Evolutionary conservation across 2,888 invertebrate genomes (phyloP), one percentile per base, ranked within the genome.

Genomic region (Cepaea hortensis): DNA sequence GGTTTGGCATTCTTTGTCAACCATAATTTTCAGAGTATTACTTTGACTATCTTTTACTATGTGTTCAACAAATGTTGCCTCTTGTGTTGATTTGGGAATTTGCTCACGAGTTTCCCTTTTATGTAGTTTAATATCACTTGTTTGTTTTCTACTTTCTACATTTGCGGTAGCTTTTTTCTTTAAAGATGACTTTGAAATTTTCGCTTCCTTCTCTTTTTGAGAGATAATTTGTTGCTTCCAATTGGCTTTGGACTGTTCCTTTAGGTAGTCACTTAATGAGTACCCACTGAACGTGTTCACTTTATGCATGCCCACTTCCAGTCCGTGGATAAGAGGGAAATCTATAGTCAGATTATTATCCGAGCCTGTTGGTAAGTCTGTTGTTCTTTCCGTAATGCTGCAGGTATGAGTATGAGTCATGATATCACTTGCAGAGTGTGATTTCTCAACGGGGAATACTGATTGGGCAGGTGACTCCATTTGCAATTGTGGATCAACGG

Each of bases 201-300:
- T 70, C 0, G 9, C 18, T 20, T 68, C 15, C 70, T 72, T 61
- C 85, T 85, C n/a, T 81, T 81, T 75, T 70, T 81, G 68, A 15
- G 11, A 20, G 68, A n/a, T 18, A 18, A 88, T 20, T 88, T 89
- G 50, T 84, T 87, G 75, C 88, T 89, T 77, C 77, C 77, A 7
- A 76, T 81, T 79, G 80, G 46, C 80, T 81, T 62, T 73, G 35
- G 84, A 72, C 80, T 86, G 87, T n/a, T 81, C 85, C 46, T 80
- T 75, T 6, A 86, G 75, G 35, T 73, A 83, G 13, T 86, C 82
- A 3, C 77, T 15, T n/a, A 86, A 48, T 1, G 70, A 72, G 55
- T 62, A 55, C 15, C 75, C 80, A 77, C 82, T 20, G 70, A 62
- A 65, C 0, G 65, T 15, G 3, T 62, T 62, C 23, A 72, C 46